These are phyloP conservation scores for Polypedilum vanderplanki DNA, from an alignment of 1,140 invertebrate species.

Conservation along the genomic window DNA sequence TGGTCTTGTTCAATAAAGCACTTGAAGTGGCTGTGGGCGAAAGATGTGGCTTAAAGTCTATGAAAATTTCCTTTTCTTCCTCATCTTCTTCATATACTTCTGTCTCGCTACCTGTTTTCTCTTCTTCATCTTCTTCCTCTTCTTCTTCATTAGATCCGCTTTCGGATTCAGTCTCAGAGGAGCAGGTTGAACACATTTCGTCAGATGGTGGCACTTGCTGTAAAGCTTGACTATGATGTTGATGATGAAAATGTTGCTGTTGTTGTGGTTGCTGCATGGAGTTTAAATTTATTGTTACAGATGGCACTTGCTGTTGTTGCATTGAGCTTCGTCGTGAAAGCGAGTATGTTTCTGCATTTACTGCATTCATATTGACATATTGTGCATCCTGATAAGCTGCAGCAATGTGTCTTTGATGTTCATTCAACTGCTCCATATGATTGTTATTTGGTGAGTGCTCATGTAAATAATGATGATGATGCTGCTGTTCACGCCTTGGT, in stretches of 20 bases:
- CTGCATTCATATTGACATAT: slow-evolving; percentile 15
- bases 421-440: not conserved
- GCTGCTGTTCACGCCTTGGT: slow-evolving; percentile 33
- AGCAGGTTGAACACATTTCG: slow-evolving; percentile 34
- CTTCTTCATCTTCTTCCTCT: slow-evolving; percentile 36
- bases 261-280: not conserved
- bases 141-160: not conserved
- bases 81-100: slow-evolving; percentile 35
- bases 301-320: slow-evolving; percentile 12
- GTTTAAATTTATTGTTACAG: not conserved
- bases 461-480: slow-evolving; percentile 34
- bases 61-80: slow-evolving; percentile 71
- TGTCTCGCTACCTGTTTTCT: slow-evolving; percentile 33
- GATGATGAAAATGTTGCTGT: not conserved
- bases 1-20: slow-evolving; percentile 43
- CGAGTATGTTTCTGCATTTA: not conserved
- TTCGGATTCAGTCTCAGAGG: not conserved
- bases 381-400: slow-evolving; percentile 17
- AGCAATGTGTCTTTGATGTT: not conserved
- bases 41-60: slow-evolving; percentile 74
- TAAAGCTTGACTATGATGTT: slow-evolving; percentile 11
- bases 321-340: not conserved
- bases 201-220: slow-evolving; percentile 34
- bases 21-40: slow-evolving; percentile 53
- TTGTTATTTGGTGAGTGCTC: not conserved